A percentile compares a stretch with the other conserved stretches of the same genome.
Evolutionary conservation across 2,888 invertebrate species (phyloP).

Genomic region (Pyrgus malvae): DNA sequence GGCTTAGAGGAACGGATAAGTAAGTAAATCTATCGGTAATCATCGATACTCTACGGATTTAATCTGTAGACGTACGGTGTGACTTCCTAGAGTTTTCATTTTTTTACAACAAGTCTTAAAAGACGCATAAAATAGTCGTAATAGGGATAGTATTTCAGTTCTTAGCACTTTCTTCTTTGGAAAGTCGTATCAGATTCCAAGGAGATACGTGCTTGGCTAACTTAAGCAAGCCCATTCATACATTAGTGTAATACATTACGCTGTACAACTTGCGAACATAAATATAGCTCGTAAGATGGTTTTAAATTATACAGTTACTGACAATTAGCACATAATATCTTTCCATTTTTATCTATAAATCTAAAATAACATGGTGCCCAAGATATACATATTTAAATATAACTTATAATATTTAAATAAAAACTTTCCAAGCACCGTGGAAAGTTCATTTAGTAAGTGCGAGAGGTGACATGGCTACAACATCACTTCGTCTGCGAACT

Average conservation of each 20-base stretch:
- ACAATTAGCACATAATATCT: too few species aligned
- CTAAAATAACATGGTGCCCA: too few species aligned
- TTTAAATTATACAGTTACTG: too few species aligned
- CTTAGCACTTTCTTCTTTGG: conserved; percentile 8
- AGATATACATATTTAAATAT: too few species aligned
- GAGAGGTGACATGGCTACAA: neutral
- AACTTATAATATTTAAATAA: neutral
- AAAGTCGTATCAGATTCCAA: conserved; percentile 15
- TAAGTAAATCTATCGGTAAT: too few species aligned
- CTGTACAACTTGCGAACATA: too few species aligned
- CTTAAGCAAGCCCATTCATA: conserved; percentile 2
- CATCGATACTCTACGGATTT: too few species aligned
- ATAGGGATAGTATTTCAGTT: neutral
- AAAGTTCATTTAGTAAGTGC: conserved; percentile 7
- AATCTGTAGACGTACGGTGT: too few species aligned
- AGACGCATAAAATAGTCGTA: neutral
- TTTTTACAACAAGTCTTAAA: neutral
- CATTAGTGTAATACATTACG: neutral
- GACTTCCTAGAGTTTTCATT: too few species aligned
- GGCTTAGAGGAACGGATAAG: too few species aligned
- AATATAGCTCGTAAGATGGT: too few species aligned
- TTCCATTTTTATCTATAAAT: too few species aligned
- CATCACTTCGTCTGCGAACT: neutral
- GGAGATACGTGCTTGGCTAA: conserved; percentile 5
- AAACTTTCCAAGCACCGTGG: neutral